phyloP scores from a whole-genome alignment of 2,888 invertebrate genomes.

The Rosalia funebris region DNA sequence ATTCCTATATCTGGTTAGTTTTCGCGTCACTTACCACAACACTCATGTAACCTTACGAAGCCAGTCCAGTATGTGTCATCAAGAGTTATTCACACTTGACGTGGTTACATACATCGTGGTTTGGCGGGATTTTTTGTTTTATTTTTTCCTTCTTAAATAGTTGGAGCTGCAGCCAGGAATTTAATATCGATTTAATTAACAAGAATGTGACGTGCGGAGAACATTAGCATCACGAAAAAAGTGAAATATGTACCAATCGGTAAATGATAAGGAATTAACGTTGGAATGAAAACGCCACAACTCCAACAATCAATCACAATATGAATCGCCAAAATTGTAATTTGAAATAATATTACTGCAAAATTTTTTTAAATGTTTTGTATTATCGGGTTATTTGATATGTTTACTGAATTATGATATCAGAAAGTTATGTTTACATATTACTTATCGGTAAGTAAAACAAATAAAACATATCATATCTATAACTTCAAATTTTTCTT shows the following conservation, averaged over 20 bases:
- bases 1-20: conserved; percentile 35
- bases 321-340: too few relatives aligned
- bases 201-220: not conserved
- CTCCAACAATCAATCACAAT: too few relatives aligned
- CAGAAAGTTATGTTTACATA: too few relatives aligned
- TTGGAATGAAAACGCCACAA: too few relatives aligned
- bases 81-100: conserved; percentile 31
- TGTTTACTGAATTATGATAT: too few relatives aligned
- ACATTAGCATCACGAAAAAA: not conserved
- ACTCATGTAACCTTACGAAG: conserved; percentile 32
- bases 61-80: conserved; percentile 32
- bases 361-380: too few relatives aligned
- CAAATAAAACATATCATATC: too few relatives aligned
- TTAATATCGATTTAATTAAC: conserved; percentile 4
- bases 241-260: not conserved
- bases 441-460: too few relatives aligned
- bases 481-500: too few relatives aligned
- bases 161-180: not conserved
- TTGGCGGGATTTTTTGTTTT: conserved; percentile 1
- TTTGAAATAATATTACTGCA: too few relatives aligned
- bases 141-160: not conserved
- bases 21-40: conserved; percentile 34
- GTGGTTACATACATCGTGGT: conserved; percentile 15
- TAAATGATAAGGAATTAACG: too few relatives aligned
- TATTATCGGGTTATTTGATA: too few relatives aligned